Base-by-base conservation (phyloP, 2,113 vertebrate species). In the Thomomys bottae region DNA sequence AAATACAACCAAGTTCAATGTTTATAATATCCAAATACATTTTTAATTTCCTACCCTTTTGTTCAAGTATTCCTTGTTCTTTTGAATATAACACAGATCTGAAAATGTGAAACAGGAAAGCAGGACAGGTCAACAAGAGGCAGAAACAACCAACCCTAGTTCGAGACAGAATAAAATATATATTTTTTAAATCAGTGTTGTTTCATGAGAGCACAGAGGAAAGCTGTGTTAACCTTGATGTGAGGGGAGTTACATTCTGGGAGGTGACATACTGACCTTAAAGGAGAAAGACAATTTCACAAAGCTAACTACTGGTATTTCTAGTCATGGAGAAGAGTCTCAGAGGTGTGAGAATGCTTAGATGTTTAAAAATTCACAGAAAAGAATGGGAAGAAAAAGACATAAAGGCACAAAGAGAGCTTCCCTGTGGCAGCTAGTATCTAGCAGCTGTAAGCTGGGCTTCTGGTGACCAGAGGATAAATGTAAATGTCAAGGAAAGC, bases 141-240 rank as follows among this genome's bases (percentile, higher is more conserved):
- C 42, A 79, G 61, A 88, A 28, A 40, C 84, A 63, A 88, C 45
- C 66, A 57, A 40, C 49, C 54, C 18, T 77, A 61, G 68, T 90
- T 30, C 88, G 71, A 81, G 76, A 71, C 12, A 89, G 42, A 92
- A 84, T 81, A 59, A 83, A 88, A 28, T 78, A 30, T 89, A n/a
- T 67, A 5, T 84, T 75, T 45, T 34, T 84, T 12, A 1, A 1
- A 45, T 72, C 34, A 26, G 36, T 32, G 38, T 12, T 34, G 2
- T 40, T 87, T 24, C 42, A 0, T 28, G 78, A 79, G 78, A 84
- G 81, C 34, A 40, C 64, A 45, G 59, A 92, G 40, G 66, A 67
- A 34, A 49, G 20, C 24, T 63, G 67, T 61, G 4, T 73, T 93
- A 86, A 40, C 45, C 12, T 75, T 49, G 32, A 49, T 42, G 14